Evolutionary conservation across 2,888 invertebrate genomes (phyloP).

Genomic region (Platycnemis pennipes): DNA sequence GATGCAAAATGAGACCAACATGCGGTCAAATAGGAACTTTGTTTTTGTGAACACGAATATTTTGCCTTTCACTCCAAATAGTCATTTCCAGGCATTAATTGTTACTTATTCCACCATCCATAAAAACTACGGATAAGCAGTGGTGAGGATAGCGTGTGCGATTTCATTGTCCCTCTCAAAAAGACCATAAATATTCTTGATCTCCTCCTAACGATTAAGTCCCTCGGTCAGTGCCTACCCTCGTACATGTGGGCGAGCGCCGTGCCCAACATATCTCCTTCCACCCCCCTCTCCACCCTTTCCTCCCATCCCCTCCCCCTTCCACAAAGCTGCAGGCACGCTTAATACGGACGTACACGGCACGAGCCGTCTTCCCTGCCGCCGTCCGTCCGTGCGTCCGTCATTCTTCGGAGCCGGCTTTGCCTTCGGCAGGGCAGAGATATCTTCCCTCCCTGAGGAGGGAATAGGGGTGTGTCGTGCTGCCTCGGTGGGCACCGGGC

Average conservation of each 20-base stretch:
- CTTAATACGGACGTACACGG: neutral
- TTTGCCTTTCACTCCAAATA: too few relatives aligned
- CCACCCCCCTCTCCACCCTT: neutral
- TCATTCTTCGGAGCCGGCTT: slow-evolving; percentile 6
- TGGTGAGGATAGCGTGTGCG: too few relatives aligned
- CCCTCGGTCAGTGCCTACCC: neutral
- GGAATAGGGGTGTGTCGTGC: neutral
- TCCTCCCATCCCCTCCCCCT: neutral
- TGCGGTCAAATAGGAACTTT: too few relatives aligned
- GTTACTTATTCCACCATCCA: too few relatives aligned
- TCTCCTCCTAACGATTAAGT: neutral
- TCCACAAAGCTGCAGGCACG: neutral
- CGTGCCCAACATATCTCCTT: neutral
- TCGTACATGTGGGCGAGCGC: neutral
- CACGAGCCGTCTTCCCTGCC: neutral
- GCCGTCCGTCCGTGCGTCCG: neutral
- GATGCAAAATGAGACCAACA: too few relatives aligned
- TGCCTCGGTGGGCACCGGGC: neutral
- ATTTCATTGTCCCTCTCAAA: too few relatives aligned
- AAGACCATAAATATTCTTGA: neutral
- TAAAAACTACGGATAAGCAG: too few relatives aligned
- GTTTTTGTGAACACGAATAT: too few relatives aligned
- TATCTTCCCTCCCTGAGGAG: neutral
- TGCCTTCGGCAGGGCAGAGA: neutral
- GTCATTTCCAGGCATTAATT: too few relatives aligned